Conservation (phyloP, 2,888 invertebrate species). For the Hydraecia micacea region DNA sequence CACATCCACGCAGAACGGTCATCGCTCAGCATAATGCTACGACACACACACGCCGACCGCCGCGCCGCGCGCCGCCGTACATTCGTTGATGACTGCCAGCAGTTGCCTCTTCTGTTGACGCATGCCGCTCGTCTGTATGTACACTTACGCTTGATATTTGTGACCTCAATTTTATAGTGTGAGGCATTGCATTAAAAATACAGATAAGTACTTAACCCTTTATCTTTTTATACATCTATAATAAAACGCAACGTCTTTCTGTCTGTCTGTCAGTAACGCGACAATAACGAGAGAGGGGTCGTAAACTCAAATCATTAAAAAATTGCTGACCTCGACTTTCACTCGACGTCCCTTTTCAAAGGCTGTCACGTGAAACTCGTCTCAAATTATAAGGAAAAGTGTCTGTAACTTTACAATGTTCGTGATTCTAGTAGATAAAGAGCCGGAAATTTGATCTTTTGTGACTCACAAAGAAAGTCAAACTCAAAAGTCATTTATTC, state of each 20-base stretch:
- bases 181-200: neutral
- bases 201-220: neutral
- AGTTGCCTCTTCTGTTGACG: neutral
- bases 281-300: conserved; percentile 37
- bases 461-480: neutral
- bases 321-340: conserved; percentile 38
- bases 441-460: neutral
- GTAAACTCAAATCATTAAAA: conserved; percentile 51
- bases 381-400: conserved; percentile 23
- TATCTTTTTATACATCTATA: neutral
- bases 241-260: conserved; percentile 12
- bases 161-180: neutral
- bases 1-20: neutral
- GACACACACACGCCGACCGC: too few species aligned
- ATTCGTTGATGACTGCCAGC: neutral
- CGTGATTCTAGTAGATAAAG: neutral
- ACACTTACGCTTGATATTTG: neutral
- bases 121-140: neutral
- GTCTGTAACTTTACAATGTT: conserved; percentile 9
- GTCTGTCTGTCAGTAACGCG: conserved; percentile 11
- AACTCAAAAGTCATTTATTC: neutral
- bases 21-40: too few species aligned
- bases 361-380: conserved; percentile 5
- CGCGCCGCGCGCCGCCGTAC: too few species aligned
- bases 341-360: neutral